Percentiles rank a stretch among this genome's conserved stretches.
These are phyloP conservation scores for Sabatieria punctata DNA, from an alignment of 2,888 invertebrate species.

Conservation along the genomic window DNA sequence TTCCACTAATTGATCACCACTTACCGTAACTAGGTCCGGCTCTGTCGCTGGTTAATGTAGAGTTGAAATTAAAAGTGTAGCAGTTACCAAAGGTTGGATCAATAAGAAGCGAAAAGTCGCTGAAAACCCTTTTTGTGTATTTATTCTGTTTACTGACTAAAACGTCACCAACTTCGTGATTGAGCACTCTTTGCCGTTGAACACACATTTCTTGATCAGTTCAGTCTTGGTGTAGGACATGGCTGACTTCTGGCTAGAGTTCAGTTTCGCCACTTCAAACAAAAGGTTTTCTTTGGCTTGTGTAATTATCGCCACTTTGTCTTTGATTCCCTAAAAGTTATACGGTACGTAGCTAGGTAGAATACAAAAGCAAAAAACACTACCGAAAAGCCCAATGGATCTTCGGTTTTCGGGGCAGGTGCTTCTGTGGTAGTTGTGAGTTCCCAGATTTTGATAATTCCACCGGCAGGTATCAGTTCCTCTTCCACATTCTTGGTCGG, in stretches of 20 bases:
- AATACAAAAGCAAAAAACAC: too few species aligned
- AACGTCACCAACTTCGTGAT: too few species aligned
- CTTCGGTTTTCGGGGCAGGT: too few species aligned
- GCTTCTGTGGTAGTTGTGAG: constrained; percentile 15
- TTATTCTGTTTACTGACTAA: too few species aligned
- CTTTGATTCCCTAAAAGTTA: constrained; percentile 19
- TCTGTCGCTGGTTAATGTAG: constrained; percentile 19
- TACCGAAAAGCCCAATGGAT: too few species aligned
- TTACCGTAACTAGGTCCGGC: constrained; percentile 27
- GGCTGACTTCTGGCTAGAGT: constrained; percentile 11
- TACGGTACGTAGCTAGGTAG: neutral
- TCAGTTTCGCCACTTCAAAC: constrained; percentile 24
- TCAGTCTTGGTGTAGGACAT: constrained; percentile 16
- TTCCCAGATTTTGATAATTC: constrained; percentile 24
- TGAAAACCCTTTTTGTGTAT: too few species aligned
- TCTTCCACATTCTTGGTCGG: too few species aligned
- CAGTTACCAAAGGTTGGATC: constrained; percentile 30
- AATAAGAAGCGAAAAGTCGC: constrained; percentile 23
- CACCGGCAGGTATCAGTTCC: too few species aligned
- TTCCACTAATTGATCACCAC: neutral
- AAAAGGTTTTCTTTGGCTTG: constrained; percentile 28
- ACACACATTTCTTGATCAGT: constrained; percentile 26
- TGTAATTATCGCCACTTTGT: constrained; percentile 25
- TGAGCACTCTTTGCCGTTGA: constrained; percentile 26
- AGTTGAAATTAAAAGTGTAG: constrained; percentile 24